Conservation (phyloP, 2,113 vertebrate species). For the Diglossa brunneiventris region DNA sequence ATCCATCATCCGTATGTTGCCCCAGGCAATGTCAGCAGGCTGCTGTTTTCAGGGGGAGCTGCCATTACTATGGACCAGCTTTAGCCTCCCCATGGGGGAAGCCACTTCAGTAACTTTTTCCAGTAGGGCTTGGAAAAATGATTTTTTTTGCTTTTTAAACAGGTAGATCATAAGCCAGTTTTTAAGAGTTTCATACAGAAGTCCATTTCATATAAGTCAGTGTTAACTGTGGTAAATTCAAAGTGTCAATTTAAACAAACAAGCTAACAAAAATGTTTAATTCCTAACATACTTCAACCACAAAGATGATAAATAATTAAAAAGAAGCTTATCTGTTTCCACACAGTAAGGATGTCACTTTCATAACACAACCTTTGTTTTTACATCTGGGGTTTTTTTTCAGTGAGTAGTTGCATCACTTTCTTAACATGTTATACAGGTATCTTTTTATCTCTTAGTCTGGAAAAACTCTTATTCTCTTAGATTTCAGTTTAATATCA, state of each 20-base stretch:
- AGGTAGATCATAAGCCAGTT: background rate
- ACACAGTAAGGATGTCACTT: background rate
- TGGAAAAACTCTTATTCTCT: background rate
- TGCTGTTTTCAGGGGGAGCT: conserved; percentile 22
- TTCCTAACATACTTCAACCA: background rate
- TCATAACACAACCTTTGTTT: background rate
- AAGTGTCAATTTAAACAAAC: background rate
- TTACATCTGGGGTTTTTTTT: accelerated
- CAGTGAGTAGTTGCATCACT: background rate
- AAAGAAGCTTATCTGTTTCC: background rate
- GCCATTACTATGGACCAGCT: background rate
- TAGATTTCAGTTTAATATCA: background rate
- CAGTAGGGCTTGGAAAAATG: background rate
- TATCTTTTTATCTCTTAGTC: background rate
- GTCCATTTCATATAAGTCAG: background rate
- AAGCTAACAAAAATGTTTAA: background rate
- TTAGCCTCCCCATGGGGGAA: background rate
- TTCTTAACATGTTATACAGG: background rate
- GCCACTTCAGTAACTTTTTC: background rate
- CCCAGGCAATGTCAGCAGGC: conserved; percentile 49
- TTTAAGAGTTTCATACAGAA: background rate
- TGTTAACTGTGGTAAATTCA: background rate
- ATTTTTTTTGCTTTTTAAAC: background rate
- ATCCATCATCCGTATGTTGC: conserved; percentile 62
- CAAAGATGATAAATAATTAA: background rate